Base-by-base conservation (phyloP, 1,140 invertebrate species). In the Lanistes nyassanus region DNA sequence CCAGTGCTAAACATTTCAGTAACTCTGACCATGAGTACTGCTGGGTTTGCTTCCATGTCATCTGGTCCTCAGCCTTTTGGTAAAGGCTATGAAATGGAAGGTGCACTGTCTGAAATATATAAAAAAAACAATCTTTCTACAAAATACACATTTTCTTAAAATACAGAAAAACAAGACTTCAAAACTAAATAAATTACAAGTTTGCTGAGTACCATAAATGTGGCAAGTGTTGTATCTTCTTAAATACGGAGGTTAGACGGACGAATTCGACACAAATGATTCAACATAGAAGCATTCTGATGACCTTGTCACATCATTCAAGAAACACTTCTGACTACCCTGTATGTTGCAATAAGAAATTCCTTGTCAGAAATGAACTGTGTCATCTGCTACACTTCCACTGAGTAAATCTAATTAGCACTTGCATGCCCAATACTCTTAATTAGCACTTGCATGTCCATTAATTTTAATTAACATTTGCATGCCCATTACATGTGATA, bases 21-120 rank as follows among this genome's bases (percentile, higher is more conserved):
- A 81, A 68, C n/a, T 76, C 62, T 42, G 26, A 34, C 81, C 80
- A 78, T 3, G 79, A 69, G 56, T 78, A 66, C 21, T 42, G n/a
- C 29, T 64, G 36, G 9, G 36, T 26, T 13, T n/a, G 31, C 51
- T 53, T 23, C 31, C 26, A 31, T 21, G 51, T 76, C 53, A 74
- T 21, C 13, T 71, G 66, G 26, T 65, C 39, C n/a, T 42, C 31
- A 2, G 70, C 70, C 21, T 16, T 23, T 21, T 37, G 31, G 47
- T 62, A 72, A 31, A 80, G 31, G 37, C 72, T 60, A 23, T 42
- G 21, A 31, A 76, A 21, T 31, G 76, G 75, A 47, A 80, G 56
- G 4, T 72, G 77, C 26, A 47, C 74, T 23, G 77, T 68, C 79
- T 75, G 72, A 51, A 53, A 79, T 70, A 70, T 36, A 62, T 21